phyloP scores from a whole-genome alignment of 2,113 vertebrate genomes.

The Addax nasomaculatus region DNA sequence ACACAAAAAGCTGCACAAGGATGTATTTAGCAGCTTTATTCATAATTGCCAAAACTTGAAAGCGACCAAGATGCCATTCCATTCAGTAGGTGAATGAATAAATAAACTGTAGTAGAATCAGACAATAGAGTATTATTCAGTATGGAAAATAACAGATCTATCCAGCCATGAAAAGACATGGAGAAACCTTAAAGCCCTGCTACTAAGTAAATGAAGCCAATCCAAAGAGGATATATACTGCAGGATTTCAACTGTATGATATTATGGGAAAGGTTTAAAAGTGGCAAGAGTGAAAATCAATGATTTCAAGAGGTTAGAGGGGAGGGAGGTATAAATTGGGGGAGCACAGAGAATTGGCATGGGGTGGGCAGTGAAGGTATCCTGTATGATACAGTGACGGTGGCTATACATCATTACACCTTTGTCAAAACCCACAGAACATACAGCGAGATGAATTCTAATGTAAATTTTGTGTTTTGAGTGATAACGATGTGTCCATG shows the following conservation, averaged over 20 bases:
- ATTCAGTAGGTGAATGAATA: neutral
- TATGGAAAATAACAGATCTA: neutral
- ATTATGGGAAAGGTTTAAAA: neutral
- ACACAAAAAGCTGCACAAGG: neutral
- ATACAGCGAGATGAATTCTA: neutral
- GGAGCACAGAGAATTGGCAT: neutral
- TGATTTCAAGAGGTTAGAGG: neutral
- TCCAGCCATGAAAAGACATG: neutral
- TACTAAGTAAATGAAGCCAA: neutral
- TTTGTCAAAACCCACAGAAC: neutral
- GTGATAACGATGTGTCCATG: neutral
- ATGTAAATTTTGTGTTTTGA: neutral
- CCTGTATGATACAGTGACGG: rapidly evolving
- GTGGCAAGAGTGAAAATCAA: neutral
- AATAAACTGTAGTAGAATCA: neutral
- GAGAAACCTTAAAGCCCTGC: neutral
- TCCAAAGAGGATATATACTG: neutral
- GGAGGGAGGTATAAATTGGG: neutral
- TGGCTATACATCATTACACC: neutral
- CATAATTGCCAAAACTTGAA: neutral
- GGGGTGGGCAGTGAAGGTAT: neutral
- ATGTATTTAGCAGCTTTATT: neutral
- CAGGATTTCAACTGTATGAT: neutral
- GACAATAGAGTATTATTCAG: neutral
- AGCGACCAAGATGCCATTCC: neutral